Evolutionary conservation across 1,140 invertebrate genomes (phyloP).

Genomic region (Drosophila eugracilis): DNA sequence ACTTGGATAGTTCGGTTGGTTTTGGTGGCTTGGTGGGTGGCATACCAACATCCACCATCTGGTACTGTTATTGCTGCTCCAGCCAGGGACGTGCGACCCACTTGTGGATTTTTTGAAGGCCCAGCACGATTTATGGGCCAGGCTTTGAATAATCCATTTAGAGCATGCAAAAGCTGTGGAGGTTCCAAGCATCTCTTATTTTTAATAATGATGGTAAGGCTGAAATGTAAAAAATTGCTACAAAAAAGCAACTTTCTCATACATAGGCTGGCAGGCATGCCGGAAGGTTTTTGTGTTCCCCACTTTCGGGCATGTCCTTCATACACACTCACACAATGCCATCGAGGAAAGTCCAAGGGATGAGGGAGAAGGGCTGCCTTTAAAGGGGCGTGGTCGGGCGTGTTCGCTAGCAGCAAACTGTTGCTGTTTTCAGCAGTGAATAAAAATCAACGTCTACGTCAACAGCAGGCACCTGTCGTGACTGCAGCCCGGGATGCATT

Average conservation of each 20-base stretch:
- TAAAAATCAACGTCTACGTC: slow-evolving; percentile 73
- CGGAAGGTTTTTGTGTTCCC: slow-evolving; percentile 45
- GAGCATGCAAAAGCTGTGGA: slow-evolving; percentile 40
- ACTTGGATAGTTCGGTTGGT: slow-evolving; percentile 1
- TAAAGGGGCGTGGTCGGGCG: not conserved
- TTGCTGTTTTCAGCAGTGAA: slow-evolving; percentile 72
- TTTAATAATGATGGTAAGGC: slow-evolving; percentile 62
- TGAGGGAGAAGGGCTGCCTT: not conserved
- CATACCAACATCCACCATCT: not conserved
- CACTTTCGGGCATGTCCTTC: slow-evolving; percentile 74
- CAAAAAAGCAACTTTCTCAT: slow-evolving; percentile 26
- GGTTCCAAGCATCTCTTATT: slow-evolving; percentile 54
- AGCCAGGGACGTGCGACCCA: slow-evolving; percentile 30
- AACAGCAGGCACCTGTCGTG: slow-evolving; percentile 18
- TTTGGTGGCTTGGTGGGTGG: not conserved
- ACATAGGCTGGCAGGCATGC: slow-evolving; percentile 17
- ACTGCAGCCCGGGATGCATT: slow-evolving; percentile 25
- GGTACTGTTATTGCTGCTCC: slow-evolving; percentile 19
- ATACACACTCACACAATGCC: slow-evolving; percentile 60
- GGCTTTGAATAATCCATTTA: slow-evolving; percentile 80
- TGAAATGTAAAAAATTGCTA: slow-evolving; percentile 49
- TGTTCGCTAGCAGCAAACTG: slow-evolving; percentile 63
- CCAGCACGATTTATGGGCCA: slow-evolving; percentile 38
- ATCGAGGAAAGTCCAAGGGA: slow-evolving; percentile 5
- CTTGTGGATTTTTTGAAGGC: slow-evolving; percentile 40